Conservation (phyloP, 2,888 invertebrate species). For the Polyploca ridens region DNA sequence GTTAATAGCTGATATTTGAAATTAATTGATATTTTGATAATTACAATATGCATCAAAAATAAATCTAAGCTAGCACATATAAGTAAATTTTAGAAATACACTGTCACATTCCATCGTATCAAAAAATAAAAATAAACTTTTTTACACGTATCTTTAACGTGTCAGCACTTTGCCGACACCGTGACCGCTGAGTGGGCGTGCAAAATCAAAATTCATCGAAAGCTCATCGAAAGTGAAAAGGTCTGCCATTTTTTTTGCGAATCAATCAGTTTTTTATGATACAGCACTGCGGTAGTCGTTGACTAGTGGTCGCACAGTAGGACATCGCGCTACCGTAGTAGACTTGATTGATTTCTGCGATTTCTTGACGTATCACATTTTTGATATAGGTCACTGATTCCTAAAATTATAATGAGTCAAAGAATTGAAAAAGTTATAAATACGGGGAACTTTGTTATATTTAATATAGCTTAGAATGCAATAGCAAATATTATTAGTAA, state of each 20-base stretch:
- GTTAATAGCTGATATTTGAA: no score
- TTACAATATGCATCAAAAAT: no score
- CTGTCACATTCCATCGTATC: background rate
- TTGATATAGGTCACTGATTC: conserved; percentile 45
- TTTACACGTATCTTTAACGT: background rate
- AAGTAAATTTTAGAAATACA: no score
- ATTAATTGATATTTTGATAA: no score
- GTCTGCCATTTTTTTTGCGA: conserved; percentile 62
- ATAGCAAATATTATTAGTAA: no score
- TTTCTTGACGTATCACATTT: conserved; percentile 45
- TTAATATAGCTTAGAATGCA: no score
- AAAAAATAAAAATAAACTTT: background rate
- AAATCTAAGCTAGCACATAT: no score
- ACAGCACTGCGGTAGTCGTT: conserved; percentile 45
- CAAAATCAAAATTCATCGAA: conserved; percentile 59
- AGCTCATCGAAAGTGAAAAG: conserved; percentile 64
- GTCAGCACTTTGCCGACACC: conserved; percentile 12
- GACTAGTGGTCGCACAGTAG: conserved; percentile 54
- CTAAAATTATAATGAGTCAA: conserved; percentile 13
- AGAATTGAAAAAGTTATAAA: no score
- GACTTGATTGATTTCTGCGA: conserved; percentile 56
- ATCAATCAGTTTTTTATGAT: conserved; percentile 63
- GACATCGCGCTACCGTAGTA: conserved; percentile 63
- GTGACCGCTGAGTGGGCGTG: conserved; percentile 68
- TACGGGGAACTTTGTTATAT: no score